phyloP scores from a whole-genome alignment of 1,140 invertebrate species.

The Drosophila quadrilineata region DNA sequence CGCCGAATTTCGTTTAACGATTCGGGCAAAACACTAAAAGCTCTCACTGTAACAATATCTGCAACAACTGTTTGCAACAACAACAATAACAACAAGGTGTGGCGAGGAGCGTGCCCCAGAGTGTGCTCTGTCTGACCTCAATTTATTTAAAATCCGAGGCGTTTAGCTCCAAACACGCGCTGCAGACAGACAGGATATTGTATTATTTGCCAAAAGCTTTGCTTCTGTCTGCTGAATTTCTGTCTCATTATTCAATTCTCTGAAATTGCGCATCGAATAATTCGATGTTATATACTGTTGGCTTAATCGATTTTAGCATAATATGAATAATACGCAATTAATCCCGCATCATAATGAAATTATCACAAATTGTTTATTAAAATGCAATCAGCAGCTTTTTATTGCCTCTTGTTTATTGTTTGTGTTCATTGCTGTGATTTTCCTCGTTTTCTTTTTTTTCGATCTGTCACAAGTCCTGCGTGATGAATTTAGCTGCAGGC shows the following conservation, averaged over 20 bases:
- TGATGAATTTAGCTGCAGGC: slow-evolving; percentile 34
- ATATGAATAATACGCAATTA: not conserved
- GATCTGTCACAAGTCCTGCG: not conserved
- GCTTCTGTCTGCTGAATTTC: not conserved
- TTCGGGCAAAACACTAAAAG: slow-evolving; percentile 48
- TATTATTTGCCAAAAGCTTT: slow-evolving; percentile 3
- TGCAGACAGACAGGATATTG: slow-evolving; percentile 39
- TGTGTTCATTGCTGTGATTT: too few relatives aligned
- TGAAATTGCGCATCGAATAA: too few relatives aligned
- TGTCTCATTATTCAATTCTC: not conserved
- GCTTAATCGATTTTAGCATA: not conserved
- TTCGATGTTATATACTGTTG: not conserved
- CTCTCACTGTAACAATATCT: slow-evolving; percentile 15
- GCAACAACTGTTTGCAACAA: slow-evolving; percentile 21
- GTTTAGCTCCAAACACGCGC: slow-evolving; percentile 72
- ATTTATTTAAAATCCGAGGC: slow-evolving; percentile 76
- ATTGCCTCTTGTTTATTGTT: too few relatives aligned
- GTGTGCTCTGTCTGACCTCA: slow-evolving; percentile 62
- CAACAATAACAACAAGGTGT: slow-evolving; percentile 33
- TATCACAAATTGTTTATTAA: not conserved
- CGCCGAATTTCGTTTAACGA: slow-evolving; percentile 75
- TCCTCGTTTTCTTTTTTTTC: too few relatives aligned
- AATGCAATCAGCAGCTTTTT: not conserved
- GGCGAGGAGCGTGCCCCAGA: too few relatives aligned
- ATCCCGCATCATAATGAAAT: not conserved